Base-by-base conservation (phyloP, 1,140 invertebrate species). In the Amyelois transitella region DNA sequence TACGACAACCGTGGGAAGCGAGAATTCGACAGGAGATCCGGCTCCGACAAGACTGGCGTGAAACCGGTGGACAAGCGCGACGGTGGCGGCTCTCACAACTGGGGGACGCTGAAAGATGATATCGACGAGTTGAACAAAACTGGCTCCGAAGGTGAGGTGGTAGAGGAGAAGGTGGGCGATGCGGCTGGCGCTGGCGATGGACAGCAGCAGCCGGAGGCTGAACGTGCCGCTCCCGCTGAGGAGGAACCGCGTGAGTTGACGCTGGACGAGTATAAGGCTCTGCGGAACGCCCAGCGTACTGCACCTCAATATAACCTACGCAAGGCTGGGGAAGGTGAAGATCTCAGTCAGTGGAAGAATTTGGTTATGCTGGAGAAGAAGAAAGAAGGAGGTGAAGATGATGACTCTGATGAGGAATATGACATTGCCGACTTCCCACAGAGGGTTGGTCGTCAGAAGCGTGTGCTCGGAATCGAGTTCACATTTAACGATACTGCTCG, bases 61-160 rank as follows among this genome's bases (percentile, higher is more conserved):
- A 98, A 98, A 89, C 91, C 96, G 58, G 91, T 97, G 65, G 97
- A 98, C 76, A 98, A 99, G 89, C 93, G 95, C 65, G 97, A 98
- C 77, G 97, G 97, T 77, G 94, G 92, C 89, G 97, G 97, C 54
- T 93, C 96, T 69, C 96, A 97, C 87, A 99, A 98, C 85, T 98
- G 97, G 97, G 97, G 97, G 69, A 96, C 94, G 48, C 92, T 96
- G 66, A 96, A 95, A 81, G 96, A 98, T 89, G 96, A 97, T 69
- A 93, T 96, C 66, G 95, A 96, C 88, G 91, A 91, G 63, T 76
- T 91, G 64, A 90, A 91, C 80, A 91, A 91, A 69, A 87, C 88
- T 28, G 87, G 85, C 32, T 85, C 86, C 21, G 89, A 90, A 53
- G 89, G 81, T 12, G 86, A 89, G 43, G 69, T 71, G 0, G 71